Percentiles rank a stretch among this genome's conserved stretches.
These are phyloP conservation scores for Villa cingulata DNA, from an alignment of 2,888 invertebrate genomes.

Conservation along the genomic window DNA sequence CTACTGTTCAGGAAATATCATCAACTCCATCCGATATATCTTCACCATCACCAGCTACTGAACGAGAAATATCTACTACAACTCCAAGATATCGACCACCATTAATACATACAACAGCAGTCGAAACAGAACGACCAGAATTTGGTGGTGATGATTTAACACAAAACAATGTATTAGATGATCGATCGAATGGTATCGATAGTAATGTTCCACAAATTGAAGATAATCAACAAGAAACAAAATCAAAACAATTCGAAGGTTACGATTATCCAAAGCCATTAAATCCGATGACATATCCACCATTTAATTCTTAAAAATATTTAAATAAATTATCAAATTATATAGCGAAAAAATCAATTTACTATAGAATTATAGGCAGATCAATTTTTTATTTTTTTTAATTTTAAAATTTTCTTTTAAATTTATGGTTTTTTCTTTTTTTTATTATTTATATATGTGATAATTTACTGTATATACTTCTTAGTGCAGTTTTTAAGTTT, in stretches of 20 bases:
- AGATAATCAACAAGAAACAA: background rate
- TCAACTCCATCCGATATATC: background rate
- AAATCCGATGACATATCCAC: conserved; percentile 5
- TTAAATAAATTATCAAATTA: background rate
- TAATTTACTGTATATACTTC: no score
- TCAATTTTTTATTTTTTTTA: no score
- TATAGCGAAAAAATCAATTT: background rate
- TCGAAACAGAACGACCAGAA: no score
- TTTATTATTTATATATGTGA: no score
- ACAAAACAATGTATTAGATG: no score
- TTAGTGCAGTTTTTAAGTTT: no score
- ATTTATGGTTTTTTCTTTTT: no score
- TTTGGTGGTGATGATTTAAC: no score
- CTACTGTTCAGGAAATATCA: background rate
- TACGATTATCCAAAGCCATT: conserved; percentile 2
- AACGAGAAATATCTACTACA: no score
- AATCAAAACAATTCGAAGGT: background rate
- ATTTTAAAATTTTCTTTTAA: no score
- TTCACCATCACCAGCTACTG: background rate
- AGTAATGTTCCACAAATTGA: background rate
- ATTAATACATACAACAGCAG: background rate
- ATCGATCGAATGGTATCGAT: background rate
- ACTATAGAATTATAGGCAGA: no score
- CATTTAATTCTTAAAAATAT: background rate
- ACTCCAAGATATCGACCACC: background rate